Evolutionary conservation across 1,140 invertebrate genomes (phyloP).

Genomic region (Aethina tumida): DNA sequence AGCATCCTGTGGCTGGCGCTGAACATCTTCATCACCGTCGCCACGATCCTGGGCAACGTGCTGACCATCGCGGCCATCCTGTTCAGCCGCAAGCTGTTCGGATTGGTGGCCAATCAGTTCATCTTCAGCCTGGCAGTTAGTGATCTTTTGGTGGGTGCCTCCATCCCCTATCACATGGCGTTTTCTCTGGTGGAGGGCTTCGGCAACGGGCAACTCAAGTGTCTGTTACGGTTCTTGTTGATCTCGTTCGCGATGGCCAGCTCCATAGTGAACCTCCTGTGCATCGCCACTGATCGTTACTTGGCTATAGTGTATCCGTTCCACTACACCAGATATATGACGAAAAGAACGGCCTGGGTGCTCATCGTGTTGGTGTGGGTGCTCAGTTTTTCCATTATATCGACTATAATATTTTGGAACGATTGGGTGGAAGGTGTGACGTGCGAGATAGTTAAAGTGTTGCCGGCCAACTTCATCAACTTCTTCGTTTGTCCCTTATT

Average conservation of each 20-base stretch:
- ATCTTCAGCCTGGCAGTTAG: conserved; percentile 63
- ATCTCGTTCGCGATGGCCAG: conserved; percentile 60
- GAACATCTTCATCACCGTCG: conserved; percentile 50
- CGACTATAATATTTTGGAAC: conserved; percentile 62
- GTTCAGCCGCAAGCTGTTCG: conserved; percentile 51
- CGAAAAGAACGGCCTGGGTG: conserved; percentile 45
- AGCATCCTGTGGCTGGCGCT: conserved; percentile 45
- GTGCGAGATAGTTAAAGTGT: conserved; percentile 29
- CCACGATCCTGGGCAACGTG: conserved; percentile 58
- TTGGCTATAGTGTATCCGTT: conserved; percentile 74
- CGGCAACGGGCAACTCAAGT: conserved; percentile 45
- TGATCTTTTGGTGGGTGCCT: conserved; percentile 61
- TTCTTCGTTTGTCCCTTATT: conserved; percentile 58
- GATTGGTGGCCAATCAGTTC: conserved; percentile 58
- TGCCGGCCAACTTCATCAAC: conserved; percentile 50
- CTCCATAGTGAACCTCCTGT: conserved; percentile 71
- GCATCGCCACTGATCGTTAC: conserved; percentile 75
- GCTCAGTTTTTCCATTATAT: conserved; percentile 48
- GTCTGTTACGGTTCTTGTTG: conserved; percentile 58
- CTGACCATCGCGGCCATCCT: conserved; percentile 60
- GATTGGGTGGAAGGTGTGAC: conserved; percentile 40
- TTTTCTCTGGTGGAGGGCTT: conserved; percentile 53
- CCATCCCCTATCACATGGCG: conserved; percentile 60
- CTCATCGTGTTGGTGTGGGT: conserved; percentile 55
- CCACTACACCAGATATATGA: conserved; percentile 60